These are phyloP conservation scores for Heliconius melpomene DNA, from an alignment of 1,140 invertebrate genomes.

Conservation along the genomic window DNA sequence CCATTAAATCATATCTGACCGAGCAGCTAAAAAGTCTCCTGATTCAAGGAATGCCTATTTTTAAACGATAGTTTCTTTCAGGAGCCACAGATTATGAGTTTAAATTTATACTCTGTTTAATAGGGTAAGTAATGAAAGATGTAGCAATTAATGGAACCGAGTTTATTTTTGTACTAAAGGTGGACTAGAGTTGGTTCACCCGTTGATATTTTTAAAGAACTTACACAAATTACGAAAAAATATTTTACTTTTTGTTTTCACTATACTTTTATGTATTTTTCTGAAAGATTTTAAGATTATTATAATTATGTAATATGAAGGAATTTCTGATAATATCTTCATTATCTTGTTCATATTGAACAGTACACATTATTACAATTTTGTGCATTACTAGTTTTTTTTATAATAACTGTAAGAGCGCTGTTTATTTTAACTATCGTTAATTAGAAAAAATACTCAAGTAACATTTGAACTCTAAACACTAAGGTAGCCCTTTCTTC, in stretches of 20 bases:
- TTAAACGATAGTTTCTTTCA: slow-evolving; percentile 37
- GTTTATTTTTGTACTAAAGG: background rate
- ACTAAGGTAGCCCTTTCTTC: no score
- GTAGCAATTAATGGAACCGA: background rate
- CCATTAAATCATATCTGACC: slow-evolving; percentile 77
- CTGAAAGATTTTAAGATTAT: no score
- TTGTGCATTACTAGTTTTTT: no score
- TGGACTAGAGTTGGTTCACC: background rate
- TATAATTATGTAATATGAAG: no score
- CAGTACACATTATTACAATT: no score
- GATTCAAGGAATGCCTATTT: slow-evolving; percentile 62
- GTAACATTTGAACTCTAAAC: no score
- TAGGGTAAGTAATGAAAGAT: slow-evolving; percentile 11
- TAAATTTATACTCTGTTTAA: slow-evolving; percentile 9
- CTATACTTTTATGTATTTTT: background rate
- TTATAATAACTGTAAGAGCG: no score
- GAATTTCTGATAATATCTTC: no score
- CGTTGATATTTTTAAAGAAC: background rate
- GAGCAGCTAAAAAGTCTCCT: slow-evolving; percentile 64
- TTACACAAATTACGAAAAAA: background rate
- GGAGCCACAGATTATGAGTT: background rate
- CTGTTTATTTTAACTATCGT: no score
- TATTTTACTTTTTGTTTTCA: background rate
- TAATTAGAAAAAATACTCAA: no score
- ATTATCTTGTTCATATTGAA: no score